Base-by-base conservation (phyloP, 2,797 vertebrate genomes). In the Helicolenus hilgendorfi region DNA sequence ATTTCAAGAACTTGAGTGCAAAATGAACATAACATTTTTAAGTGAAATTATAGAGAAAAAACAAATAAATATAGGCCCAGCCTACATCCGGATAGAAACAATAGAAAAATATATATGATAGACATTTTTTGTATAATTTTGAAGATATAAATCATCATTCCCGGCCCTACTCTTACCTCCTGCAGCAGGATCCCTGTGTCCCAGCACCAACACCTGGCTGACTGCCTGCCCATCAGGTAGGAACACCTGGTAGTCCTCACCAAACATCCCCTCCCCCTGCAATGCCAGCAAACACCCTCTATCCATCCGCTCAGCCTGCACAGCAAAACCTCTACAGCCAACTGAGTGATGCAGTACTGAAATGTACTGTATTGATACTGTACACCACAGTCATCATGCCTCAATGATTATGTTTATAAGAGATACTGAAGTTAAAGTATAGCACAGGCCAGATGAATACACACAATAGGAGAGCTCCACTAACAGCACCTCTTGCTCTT, bases 211-310 rank as follows among this genome's bases (percentile, higher is more conserved):
- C 91, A 95, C 88, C 87, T 94, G 95, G 81, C 92, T 85, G 1
- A 88, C 27, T 4, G 89, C 91, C 89, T 41, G 83, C 68, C 87
- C 90, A 72, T 96, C 95, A 64, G 88, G 69, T 45, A 93, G 24
- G 58, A 95, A 90, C 86, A 96, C 91, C 94, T 95, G 95, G 92
- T 86, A 95, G 81, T 96, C 95, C 59, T 96, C 92, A 26, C 84
- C 94, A 56, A 94, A 91, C 90, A 96, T 88, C 68, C 76, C 93
- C 88, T 78, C 85, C 69, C 79, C 83, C 84, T 86, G 64, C 56
- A 75, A 67, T 11, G 75, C 93, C 69, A 92, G 77, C 81, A 89
- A 78, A 89, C 92, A 85, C 53, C 77, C 89, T 74, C 41, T 59
- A 20, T 93, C 88, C 77, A 89, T 83, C 74, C 41, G 1, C 56